Evolutionary conservation across 2,113 vertebrate genomes (phyloP), one percentile per base, ranked within the genome.

Genomic region (Pampusana beccarii): DNA sequence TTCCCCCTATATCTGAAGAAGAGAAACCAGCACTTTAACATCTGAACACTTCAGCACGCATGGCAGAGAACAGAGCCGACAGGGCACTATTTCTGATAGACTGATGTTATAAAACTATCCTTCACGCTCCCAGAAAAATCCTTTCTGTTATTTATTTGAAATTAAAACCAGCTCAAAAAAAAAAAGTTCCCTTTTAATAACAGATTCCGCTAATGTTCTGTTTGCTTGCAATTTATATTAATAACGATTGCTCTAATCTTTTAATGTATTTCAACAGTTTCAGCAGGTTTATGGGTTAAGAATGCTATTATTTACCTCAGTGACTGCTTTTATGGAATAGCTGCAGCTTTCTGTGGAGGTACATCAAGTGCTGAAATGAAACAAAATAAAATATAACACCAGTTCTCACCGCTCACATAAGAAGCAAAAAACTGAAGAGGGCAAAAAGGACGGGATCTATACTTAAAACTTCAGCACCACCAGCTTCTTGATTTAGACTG

Each of bases 201-300:
- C 38, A 80, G 51, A 78, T 96, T 73, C 62, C 15, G n/a, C 85
- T 96, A 96, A 97, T 46, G 21, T 90, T 95, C 90, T 86, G 26
- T 72, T 94, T 95, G 90, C 74, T 90, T 56, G 74, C 54, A 91
- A 88, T 93, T 96, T 92, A 77, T 92, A 73, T 77, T 96, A 95
- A 95, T 95, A 94, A 80, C 40, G 83, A 94, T 97, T 94, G 83
- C 86, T 92, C 80, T 97, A 96, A 97, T 97, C 60, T 95, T 94
- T 96, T 96, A 80, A 77, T 74, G 94, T 92, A 92, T 97, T 97
- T 97, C 95, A 96, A 96, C 84, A 80, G 90, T 95, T 97, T 97
- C 91, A 97, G 92, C 94, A 97, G 96, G 94, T 97, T 98, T 98
- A 97, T 96, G 88, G 61, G 82, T 36, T 56, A 92, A 78, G 80